These are phyloP conservation scores for Pungitius pungitius DNA, from an alignment of 2,113 vertebrate species.

Conservation along the genomic window DNA sequence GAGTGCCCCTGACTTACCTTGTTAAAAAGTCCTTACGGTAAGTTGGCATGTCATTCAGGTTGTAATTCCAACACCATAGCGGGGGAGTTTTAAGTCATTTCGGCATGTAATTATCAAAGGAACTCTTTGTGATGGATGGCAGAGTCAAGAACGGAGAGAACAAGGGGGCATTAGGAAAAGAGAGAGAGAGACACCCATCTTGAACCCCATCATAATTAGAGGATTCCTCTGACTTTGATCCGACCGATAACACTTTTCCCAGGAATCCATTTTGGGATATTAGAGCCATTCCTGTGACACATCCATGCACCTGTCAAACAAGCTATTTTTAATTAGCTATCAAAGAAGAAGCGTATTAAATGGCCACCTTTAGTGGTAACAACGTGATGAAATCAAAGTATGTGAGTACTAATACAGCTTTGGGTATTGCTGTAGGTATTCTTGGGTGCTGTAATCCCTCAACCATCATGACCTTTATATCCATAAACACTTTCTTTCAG, in stretches of 20 bases:
- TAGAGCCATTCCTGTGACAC: slow-evolving; percentile 60
- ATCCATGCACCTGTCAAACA: slow-evolving; percentile 63
- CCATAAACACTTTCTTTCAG: background rate
- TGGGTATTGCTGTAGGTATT: background rate
- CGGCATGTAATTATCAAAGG: slow-evolving; percentile 84
- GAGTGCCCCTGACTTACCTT: slow-evolving; percentile 63
- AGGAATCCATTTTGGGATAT: slow-evolving; percentile 54
- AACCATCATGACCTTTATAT: background rate
- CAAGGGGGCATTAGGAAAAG: slow-evolving; percentile 52
- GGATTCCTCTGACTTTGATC: slow-evolving; percentile 71
- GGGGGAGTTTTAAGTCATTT: slow-evolving; percentile 79
- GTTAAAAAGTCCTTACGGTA: slow-evolving; percentile 78
- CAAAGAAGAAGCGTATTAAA: slow-evolving; percentile 50
- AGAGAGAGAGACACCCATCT: slow-evolving; percentile 53
- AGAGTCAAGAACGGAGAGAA: slow-evolving; percentile 61
- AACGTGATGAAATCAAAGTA: slow-evolving; percentile 37
- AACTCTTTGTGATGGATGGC: slow-evolving; percentile 77
- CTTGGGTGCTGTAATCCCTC: background rate
- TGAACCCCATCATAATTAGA: slow-evolving; percentile 73
- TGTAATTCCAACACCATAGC: slow-evolving; percentile 62
- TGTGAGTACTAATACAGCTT: slow-evolving; percentile 4
- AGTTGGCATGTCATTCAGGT: slow-evolving; percentile 76
- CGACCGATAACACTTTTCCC: slow-evolving; percentile 39
- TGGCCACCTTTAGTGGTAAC: slow-evolving; percentile 48
- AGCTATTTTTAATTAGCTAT: slow-evolving; percentile 65